Evolutionary conservation across 2,797 vertebrate species (phyloP).

Genomic region (Setipinna tenuifilis): DNA sequence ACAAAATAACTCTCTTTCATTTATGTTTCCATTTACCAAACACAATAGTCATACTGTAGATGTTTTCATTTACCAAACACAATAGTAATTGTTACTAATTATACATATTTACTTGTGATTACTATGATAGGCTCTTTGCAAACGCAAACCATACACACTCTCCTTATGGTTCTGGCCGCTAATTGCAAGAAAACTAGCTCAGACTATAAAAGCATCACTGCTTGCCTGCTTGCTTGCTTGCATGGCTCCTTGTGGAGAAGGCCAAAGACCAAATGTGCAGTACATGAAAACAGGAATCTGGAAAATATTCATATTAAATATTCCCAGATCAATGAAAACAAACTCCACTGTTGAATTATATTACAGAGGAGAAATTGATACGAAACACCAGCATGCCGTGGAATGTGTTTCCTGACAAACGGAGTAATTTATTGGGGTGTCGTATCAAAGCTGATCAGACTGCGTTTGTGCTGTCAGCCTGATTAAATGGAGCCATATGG

Average conservation of each 20-base stretch:
- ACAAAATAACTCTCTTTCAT: not conserved
- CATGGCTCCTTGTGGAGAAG: not conserved
- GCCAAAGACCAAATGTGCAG: constrained; percentile 20
- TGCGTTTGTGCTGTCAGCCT: constrained; percentile 61
- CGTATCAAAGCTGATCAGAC: constrained; percentile 71
- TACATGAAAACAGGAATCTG: constrained; percentile 5
- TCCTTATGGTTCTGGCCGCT: not conserved
- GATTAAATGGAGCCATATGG: constrained; percentile 74
- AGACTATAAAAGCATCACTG: not conserved
- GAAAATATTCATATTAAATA: constrained; percentile 41
- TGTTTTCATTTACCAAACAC: not conserved
- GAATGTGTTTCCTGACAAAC: constrained; percentile 72
- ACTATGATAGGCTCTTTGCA: not conserved
- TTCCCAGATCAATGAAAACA: constrained; percentile 46
- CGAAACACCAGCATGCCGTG: constrained; percentile 56
- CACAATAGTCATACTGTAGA: no score
- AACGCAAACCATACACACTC: constrained; percentile 9
- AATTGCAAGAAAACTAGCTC: constrained; percentile 15
- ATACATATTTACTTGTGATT: constrained; percentile 14
- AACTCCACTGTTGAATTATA: constrained; percentile 34
- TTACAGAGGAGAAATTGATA: constrained; percentile 52
- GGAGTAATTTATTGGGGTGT: constrained; percentile 69
- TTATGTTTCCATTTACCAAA: no score
- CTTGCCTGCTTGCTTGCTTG: not conserved
- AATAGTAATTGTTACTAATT: constrained; percentile 9